Base-by-base conservation (phyloP, 2,113 vertebrate species). In the Bostrychus sinensis region DNA sequence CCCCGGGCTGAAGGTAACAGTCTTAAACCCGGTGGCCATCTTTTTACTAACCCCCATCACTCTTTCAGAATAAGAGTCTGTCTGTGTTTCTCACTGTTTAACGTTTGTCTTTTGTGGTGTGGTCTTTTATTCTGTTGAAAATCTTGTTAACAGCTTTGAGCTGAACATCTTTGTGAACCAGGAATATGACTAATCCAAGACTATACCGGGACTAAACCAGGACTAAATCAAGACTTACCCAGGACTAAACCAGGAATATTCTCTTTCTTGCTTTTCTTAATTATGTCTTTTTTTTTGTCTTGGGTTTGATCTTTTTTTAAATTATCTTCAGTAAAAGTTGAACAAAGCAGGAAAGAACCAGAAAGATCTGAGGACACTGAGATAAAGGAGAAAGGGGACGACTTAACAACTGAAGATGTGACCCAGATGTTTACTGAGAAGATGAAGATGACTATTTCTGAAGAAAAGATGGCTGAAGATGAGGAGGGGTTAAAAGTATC, bases 241-340 rank as follows among this genome's bases (percentile, higher is more conserved):
- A n/a, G n/a, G n/a, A n/a, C n/a, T n/a, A n/a, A n/a, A n/a, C n/a
- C n/a, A n/a, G n/a, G n/a, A 26, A 50, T 16, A 26, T 7, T 51
- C 16, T 9, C 16, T n/a, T 51, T 51, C 14, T 51, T 30, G 26
- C 25, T 28, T n/a, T 9, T 51, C 25, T 30, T 51, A 17, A 26
- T 17, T 11, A 16, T 51, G 25, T 51, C 25, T 51, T 51, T 51
- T 51, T 51, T 51, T 51, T 51, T 51, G 48, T 51, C 48, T 51
- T 51, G 48, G 48, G 48, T 51, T 51, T 23, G 16, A 51, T 51
- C 48, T 51, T 51, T 50, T 22, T 50, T 50, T 9, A 30, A 51
- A 51, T 28, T 8, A 32, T 5, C 30, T 32, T n/a, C 48, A 30
- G 25, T 28, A 28, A 51, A 39, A 16, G 2, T 39, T 10, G 13